A percentile compares a stretch with the other conserved stretches of the same genome.
These are phyloP conservation scores for Caenorhabditis angaria DNA, from an alignment of 2,888 invertebrate species.

Conservation along the genomic window DNA sequence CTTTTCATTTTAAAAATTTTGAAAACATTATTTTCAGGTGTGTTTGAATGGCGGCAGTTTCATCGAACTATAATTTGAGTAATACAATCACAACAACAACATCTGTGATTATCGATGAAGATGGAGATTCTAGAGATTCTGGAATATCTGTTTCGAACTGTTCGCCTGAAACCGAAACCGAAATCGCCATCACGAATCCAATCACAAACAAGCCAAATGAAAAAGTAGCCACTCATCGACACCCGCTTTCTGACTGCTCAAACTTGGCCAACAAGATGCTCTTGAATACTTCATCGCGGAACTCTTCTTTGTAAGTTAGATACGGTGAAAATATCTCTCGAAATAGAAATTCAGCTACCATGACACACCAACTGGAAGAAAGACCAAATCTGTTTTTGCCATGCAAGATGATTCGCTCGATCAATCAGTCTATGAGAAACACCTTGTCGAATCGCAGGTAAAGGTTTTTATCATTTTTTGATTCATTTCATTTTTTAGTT, in stretches of 20 bases:
- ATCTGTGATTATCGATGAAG: conserved; percentile 25
- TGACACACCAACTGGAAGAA: conserved; percentile 35
- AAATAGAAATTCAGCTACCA: conserved; percentile 9
- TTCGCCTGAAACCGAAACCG: background rate
- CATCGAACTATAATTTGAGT: conserved; percentile 9
- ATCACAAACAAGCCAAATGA: conserved; percentile 11
- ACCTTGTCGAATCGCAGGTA: conserved; percentile 7
- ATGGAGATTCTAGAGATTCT: conserved; percentile 38
- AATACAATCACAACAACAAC: conserved; percentile 1
- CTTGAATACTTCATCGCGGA: conserved; percentile 21
- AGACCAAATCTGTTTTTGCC: conserved; percentile 18
- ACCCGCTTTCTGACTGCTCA: conserved; percentile 31
- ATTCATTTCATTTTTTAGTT: conserved; percentile 13
- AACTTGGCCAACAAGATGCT: conserved; percentile 26
- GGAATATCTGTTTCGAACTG: conserved; percentile 26
- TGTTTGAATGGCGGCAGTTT: conserved; percentile 17
- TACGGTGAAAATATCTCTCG: background rate
- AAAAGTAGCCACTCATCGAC: conserved; percentile 10
- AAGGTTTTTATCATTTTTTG: conserved; percentile 14
- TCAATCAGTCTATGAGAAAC: conserved; percentile 25
- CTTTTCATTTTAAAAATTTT: too few species aligned
- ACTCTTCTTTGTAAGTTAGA: conserved; percentile 25
- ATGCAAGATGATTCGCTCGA: conserved; percentile 14
- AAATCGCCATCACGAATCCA: background rate
- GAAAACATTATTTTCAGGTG: conserved; percentile 20